Evolutionary conservation across 2,797 vertebrate genomes (phyloP).

Genomic region (Dendrocincla tyrannina): DNA sequence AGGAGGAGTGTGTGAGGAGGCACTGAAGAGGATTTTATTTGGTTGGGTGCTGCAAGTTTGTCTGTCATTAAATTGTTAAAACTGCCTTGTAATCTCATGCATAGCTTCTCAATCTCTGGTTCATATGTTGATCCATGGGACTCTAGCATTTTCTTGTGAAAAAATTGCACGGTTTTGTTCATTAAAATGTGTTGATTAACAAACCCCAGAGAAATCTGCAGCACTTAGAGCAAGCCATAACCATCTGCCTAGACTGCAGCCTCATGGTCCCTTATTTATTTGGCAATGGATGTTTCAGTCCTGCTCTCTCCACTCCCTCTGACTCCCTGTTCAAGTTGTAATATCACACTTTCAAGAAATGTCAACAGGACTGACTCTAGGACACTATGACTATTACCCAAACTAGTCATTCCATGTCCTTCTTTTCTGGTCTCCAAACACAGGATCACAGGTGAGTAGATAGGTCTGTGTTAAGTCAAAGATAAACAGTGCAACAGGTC

Average conservation of each 20-base stretch:
- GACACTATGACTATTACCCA: neutral
- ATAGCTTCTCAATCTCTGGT: neutral
- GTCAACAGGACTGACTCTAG: neutral
- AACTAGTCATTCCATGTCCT: neutral
- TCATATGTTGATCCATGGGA: neutral
- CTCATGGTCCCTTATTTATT: rapidly evolving
- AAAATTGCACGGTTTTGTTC: neutral
- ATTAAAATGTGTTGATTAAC: neutral
- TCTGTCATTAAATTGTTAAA: neutral
- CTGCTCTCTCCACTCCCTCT: neutral
- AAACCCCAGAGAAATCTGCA: neutral
- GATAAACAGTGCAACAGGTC: neutral
- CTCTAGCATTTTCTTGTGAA: neutral
- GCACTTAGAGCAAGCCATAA: neutral
- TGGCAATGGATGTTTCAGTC: neutral
- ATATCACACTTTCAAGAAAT: neutral
- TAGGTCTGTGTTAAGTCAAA: neutral
- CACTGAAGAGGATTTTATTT: neutral
- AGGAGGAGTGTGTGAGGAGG: neutral
- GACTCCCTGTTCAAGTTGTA: neutral
- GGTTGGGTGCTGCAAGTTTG: neutral
- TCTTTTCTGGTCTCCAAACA: neutral
- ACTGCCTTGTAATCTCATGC: neutral
- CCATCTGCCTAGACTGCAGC: neutral
- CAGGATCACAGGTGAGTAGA: neutral